These are phyloP conservation scores for Nowickia ferox DNA, from an alignment of 2,888 invertebrate species.

Conservation along the genomic window DNA sequence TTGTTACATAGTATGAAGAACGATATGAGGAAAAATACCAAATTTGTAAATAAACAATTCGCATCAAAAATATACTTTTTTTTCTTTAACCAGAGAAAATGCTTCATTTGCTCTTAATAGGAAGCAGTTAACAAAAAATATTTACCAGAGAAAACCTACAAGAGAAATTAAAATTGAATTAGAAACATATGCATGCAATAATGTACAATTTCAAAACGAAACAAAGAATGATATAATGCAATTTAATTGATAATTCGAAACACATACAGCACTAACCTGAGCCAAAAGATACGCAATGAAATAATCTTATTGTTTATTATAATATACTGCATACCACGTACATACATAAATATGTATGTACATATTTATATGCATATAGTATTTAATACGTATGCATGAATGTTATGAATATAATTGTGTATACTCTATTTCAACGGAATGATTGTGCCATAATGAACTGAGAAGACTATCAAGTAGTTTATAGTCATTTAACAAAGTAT, in stretches of 20 bases:
- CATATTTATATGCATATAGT: background rate
- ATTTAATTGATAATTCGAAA: constrained; percentile 66
- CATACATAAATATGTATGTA: background rate
- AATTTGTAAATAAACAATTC: background rate
- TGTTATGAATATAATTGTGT: background rate
- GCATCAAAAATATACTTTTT: background rate
- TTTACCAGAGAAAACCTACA: constrained; percentile 36
- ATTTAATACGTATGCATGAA: background rate
- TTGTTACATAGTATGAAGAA: too few relatives aligned
- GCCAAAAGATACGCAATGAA: constrained; percentile 53
- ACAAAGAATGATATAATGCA: constrained; percentile 51
- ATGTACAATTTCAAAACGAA: constrained; percentile 42
- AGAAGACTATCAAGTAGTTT: constrained; percentile 66
- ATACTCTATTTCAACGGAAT: constrained; percentile 53
- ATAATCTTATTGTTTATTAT: background rate
- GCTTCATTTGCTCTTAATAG: background rate
- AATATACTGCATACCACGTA: background rate
- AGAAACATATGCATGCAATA: constrained; percentile 50
- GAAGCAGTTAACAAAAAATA: background rate
- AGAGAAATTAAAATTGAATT: constrained; percentile 26
- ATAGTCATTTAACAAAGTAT: constrained; percentile 59
- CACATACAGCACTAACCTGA: constrained; percentile 63
- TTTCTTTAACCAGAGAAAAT: constrained; percentile 14
- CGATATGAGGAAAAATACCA: too few relatives aligned
- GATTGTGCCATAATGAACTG: constrained; percentile 57